A percentile compares a stretch with the other conserved stretches of the same genome.
Evolutionary conservation across 1,140 invertebrate species (phyloP).

Genomic region (Lethocerus indicus): DNA sequence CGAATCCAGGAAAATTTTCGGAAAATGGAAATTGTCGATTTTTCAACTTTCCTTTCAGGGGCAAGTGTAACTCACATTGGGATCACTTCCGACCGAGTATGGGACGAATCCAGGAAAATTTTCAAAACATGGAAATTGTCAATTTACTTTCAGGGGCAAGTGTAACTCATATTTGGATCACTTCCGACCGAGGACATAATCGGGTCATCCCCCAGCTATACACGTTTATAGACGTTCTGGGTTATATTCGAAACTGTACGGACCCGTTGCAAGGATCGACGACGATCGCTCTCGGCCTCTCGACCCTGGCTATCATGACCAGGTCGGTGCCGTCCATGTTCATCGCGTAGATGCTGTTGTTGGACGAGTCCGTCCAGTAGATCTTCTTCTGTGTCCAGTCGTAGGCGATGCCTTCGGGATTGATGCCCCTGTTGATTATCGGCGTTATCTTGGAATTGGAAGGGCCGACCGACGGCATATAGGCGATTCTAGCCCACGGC

Average conservation of each 20-base stretch:
- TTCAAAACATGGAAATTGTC: too few species aligned
- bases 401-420: conserved; percentile 89
- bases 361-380: conserved; percentile 93
- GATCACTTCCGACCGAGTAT: too few species aligned
- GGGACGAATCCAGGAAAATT: too few species aligned
- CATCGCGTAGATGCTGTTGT: conserved; percentile 89
- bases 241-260: conserved; percentile 12
- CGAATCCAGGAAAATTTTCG: too few species aligned
- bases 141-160: too few species aligned
- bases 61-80: too few species aligned
- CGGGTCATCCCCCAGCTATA: too few species aligned
- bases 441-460: conserved; percentile 42
- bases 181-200: too few species aligned
- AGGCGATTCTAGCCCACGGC: conserved; percentile 75
- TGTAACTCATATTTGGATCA: too few species aligned
- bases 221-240: background rate
- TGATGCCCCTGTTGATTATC: conserved; percentile 64
- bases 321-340: conserved; percentile 76
- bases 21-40: too few species aligned
- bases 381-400: conserved; percentile 95
- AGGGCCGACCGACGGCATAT: conserved; percentile 49
- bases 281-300: conserved; percentile 85
- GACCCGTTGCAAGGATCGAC: conserved; percentile 90
- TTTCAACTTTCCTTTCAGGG: too few species aligned
- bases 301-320: conserved; percentile 84